Evolutionary conservation across 2,888 invertebrate species (phyloP).

Genomic region (Microplitis manilae): DNA sequence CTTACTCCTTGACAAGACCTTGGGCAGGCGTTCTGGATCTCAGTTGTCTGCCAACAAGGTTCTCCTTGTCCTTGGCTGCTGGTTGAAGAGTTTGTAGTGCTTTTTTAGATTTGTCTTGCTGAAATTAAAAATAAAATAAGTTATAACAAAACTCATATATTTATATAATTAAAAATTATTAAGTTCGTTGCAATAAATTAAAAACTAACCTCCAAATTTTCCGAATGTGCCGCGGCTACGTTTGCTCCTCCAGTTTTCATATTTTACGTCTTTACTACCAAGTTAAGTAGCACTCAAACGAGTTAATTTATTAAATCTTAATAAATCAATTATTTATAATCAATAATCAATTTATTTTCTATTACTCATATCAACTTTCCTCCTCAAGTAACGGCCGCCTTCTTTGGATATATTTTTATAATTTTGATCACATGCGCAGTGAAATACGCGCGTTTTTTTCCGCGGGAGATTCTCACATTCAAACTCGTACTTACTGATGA

Average conservation of each 20-base stretch:
- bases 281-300: background rate
- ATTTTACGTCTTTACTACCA: constrained; percentile 41
- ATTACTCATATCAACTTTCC: no score
- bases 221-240: constrained; percentile 60
- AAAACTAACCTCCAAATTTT: constrained; percentile 62
- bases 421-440: no score
- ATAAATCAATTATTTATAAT: no score
- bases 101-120: constrained; percentile 72
- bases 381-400: no score
- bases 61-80: constrained; percentile 82
- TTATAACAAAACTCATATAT: background rate
- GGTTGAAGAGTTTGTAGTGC: constrained; percentile 84
- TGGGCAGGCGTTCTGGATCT: constrained; percentile 56
- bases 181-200: background rate
- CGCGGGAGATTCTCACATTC: no score
- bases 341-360: no score
- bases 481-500: no score
- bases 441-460: no score
- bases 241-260: constrained; percentile 64
- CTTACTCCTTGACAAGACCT: constrained; percentile 54
- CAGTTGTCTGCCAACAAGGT: constrained; percentile 76
- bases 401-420: no score
- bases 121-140: constrained; percentile 13
- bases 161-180: background rate
- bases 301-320: background rate